Percentiles rank a stretch among this genome's conserved stretches.
phyloP scores from a whole-genome alignment of 2,113 vertebrate genomes.

The Atherinomorus stipes region DNA sequence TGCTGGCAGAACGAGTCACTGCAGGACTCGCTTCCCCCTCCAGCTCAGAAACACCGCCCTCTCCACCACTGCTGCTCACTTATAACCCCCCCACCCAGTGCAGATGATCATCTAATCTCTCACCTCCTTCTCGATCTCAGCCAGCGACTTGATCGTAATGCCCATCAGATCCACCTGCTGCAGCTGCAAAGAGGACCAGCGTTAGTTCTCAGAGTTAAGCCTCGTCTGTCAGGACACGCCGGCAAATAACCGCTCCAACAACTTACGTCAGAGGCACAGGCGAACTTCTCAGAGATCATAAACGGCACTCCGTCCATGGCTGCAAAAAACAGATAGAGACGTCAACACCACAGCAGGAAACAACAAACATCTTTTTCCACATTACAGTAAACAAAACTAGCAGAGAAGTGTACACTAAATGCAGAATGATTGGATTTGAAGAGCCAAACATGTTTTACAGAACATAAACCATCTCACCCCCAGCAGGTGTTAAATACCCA shows the following conservation, averaged over 20 bases:
- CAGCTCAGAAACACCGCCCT: too few species aligned
- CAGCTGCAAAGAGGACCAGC: conserved; percentile 80
- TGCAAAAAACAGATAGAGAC: conserved; percentile 79
- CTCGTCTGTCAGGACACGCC: too few species aligned
- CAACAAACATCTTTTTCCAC: too few species aligned
- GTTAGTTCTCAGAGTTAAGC: too few species aligned
- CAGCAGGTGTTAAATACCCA: too few species aligned
- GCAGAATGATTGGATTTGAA: too few species aligned
- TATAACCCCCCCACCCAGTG: background rate
- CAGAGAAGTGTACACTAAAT: too few species aligned
- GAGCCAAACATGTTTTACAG: too few species aligned
- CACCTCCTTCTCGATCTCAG: conserved; percentile 98
- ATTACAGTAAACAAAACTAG: too few species aligned
- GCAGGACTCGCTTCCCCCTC: too few species aligned
- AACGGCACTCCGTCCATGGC: conserved; percentile 99
- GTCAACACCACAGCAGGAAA: background rate
- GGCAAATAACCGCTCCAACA: background rate
- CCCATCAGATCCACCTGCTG: conserved; percentile 95
- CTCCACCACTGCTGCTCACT: too few species aligned
- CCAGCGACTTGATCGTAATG: conserved; percentile 96
- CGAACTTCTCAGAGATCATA: conserved; percentile 98
- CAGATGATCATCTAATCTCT: conserved; percentile 50
- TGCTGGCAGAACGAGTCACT: conserved; percentile 12
- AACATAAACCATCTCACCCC: too few species aligned
- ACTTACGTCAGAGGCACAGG: conserved; percentile 94